Evolutionary conservation across 2,888 invertebrate genomes (phyloP), one percentile per base, ranked within the genome.

Genomic region (Stegophylla sp.): DNA sequence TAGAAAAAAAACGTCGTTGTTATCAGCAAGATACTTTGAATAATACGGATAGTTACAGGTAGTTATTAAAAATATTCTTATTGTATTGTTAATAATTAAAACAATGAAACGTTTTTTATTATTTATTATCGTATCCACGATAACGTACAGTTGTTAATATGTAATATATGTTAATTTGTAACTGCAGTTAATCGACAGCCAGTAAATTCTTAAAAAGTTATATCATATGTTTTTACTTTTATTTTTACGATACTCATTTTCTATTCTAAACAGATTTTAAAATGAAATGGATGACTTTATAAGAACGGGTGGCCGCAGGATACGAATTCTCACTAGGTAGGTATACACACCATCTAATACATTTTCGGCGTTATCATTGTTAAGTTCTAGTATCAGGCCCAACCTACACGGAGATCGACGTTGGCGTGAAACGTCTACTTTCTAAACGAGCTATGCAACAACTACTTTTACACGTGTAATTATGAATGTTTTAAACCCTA

Each of bases 391-490:
- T 71, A 79, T 79, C 79, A 71, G 34, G 28, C 77, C 56, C 45
- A 56, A 76, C 76, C 66, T 41, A 23, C 41, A 48, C 28, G 41
- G 59, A 77, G 59, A 77, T 77, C 28, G 59, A 69, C 67, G 77
- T 77, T 59, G 77, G 77, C 69, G 79, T 41, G 79, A 61, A 79
- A 79, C 34, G 61, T 79, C 71, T 63, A 79, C 79, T 79, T 79
- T 79, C 79, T 79, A 79, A 79, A 79, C 79, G 17, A 51, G 79
- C 79, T 26, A 3, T 53, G 59, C 61, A 71, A 71, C 61, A 61
- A 79, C 79, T 69, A 69, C 79, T 79, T 71, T 79, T 79, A 79
- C 79, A 71, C 12, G n/a, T 51, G 69, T 48, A 61, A 79, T 79
- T 71, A 79, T 71, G 79, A 79, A 59, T 71, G 71, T 51, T 34